Evolutionary conservation across 2,888 invertebrate genomes (phyloP).

Genomic region (Melieria picta): DNA sequence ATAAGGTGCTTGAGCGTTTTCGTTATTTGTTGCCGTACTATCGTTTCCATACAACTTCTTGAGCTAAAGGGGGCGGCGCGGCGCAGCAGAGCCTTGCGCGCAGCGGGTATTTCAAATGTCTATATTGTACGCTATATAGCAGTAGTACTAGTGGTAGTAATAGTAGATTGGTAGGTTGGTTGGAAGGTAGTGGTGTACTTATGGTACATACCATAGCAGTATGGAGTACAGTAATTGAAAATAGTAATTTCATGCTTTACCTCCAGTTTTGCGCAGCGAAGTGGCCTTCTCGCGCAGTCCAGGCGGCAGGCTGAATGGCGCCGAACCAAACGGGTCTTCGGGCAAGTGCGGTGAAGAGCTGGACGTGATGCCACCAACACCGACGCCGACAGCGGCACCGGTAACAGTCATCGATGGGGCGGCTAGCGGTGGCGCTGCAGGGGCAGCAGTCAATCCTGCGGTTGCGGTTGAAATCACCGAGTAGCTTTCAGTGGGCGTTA

Average conservation of each 20-base stretch:
- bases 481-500: constrained; percentile 61
- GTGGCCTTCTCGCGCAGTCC: constrained; percentile 67
- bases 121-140: not conserved
- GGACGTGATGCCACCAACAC: constrained; percentile 23
- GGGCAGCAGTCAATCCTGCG: constrained; percentile 1
- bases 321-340: constrained; percentile 83
- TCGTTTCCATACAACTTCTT: not conserved
- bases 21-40: not conserved
- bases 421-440: constrained; percentile 21
- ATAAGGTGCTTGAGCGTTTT: not conserved
- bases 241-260: constrained; percentile 64
- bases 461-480: constrained; percentile 29
- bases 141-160: not conserved
- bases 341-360: constrained; percentile 61
- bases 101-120: not conserved
- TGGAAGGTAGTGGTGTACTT: constrained; percentile 1
- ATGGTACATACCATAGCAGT: constrained; percentile 21
- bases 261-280: constrained; percentile 66
- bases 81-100: no score
- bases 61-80: no score
- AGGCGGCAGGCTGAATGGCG: constrained; percentile 79
- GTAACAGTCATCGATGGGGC: no score
- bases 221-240: constrained; percentile 22
- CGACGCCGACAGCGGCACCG: constrained; percentile 14
- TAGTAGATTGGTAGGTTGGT: constrained; percentile 10